Evolutionary conservation across 2,797 vertebrate genomes (phyloP), one percentile per base, ranked within the genome.

Genomic region (Serranus cabrilla): DNA sequence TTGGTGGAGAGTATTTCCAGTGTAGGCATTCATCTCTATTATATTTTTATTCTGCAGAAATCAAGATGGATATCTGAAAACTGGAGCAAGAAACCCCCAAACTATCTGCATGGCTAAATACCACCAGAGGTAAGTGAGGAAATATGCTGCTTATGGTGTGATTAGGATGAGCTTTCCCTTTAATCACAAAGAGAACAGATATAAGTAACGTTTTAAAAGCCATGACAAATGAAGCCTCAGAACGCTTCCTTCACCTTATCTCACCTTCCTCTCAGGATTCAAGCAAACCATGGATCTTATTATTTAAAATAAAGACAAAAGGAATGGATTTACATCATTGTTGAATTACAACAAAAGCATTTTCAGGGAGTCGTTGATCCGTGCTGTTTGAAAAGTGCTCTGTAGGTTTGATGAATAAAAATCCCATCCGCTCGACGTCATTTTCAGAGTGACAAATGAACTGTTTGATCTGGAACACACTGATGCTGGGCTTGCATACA

Each of bases 391-490:
- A 76, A 78, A 90, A 78, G 66, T 54, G 66, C 71, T 81, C 64
- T 27, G 71, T 49, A 59, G 76, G 71, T 80, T 77, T 83, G 80
- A 88, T 83, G 84, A 90, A 81, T 78, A 78, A 70, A 82, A 89
- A 71, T 69, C 59, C 42, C 46, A 6, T 79, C 62, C 31, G 67
- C 76, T 62, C 70, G 6, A 66, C 57, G 27, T 87, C 69, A 64
- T 50, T 78, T 82, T 71, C 81, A 77, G 62, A 68, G 61, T 74
- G 82, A 89, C 82, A 83, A 84, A 89, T 77, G 71, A 49, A 34
- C 63, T 56, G 81, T 90, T 89, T 88, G 87, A 90, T 91, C 76
- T 69, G 78, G 72, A 79, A 69, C 58, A 76, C 67, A 71, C 60
- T 37, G 79, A 81, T 57, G 74, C 77, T 85, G 54, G 70, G 76